Evolutionary conservation across 2,888 invertebrate genomes (phyloP), one percentile per base, ranked within the genome.

Genomic region (Synergus umbraculus): DNA sequence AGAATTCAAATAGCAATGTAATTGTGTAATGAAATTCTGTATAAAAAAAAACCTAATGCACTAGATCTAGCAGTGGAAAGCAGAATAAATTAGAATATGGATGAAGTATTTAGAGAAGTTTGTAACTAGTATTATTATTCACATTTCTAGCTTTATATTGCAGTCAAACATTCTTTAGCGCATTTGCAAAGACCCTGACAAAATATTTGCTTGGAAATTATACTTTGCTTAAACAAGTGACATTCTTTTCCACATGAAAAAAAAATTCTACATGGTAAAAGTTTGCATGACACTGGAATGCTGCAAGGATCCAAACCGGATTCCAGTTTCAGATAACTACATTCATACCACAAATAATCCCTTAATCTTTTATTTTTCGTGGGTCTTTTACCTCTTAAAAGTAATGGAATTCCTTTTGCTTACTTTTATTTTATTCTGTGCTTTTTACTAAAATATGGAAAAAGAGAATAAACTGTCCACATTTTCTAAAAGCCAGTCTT

Each of bases 241-340:
- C 29, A 46, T 49, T 73, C n/a, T 54, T 73, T 73, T 54, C n/a
- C 49, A 22, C n/a, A 29, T 49, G 44, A 49, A 69, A 29, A 73
- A 66, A 15, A 49, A 29, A 15, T 43, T 41, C 41, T 43, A n/a
- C 41, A 41, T 43, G 37, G 41, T 41, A 66, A 66, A 66, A 41
- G 60, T 54, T 13, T 67, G 67, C 67, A 67, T 46, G 73, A 54
- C 73, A 73, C 9, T 29, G 73, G 73, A 73, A 73, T 73, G 73
- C 73, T 73, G 73, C 73, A 73, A 37, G 54, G 73, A 73, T 73
- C 73, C 73, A 54, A 73, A 73, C 54, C 73, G 54, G 73, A 49
- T 69, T 49, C 29, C 49, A 29, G 49, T 69, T 69, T 69, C 29
- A 49, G 46, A 69, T 69, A 69, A 69, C 44, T 67, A 41, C 44